Evolutionary conservation across 2,113 vertebrate species (phyloP).

Genomic region (Salvator merianae): DNA sequence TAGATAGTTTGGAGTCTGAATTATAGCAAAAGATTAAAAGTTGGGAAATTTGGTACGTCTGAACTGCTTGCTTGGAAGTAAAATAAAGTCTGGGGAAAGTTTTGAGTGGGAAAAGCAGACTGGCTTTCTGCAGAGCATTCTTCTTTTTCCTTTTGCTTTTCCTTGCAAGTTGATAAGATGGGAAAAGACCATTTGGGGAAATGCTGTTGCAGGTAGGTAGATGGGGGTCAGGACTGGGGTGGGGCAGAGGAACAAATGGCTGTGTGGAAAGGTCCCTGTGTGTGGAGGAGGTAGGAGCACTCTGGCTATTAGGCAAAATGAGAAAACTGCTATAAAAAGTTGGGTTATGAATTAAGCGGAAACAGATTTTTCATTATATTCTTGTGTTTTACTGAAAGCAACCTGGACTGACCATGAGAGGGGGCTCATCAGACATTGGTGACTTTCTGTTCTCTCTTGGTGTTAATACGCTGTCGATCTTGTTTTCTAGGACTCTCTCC

Average conservation of each 20-base stretch:
- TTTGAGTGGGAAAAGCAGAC: not conserved
- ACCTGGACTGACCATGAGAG: not conserved
- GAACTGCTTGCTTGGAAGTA: not conserved
- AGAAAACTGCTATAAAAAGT: too few species aligned
- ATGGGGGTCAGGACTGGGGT: not conserved
- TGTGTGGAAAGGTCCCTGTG: not conserved
- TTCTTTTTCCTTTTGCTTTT: not conserved
- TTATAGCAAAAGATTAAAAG: not conserved
- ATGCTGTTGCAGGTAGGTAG: not conserved
- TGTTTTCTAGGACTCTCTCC: conserved; percentile 83
- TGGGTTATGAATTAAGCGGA: not conserved
- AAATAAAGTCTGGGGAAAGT: not conserved
- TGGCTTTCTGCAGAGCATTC: not conserved
- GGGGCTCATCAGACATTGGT: not conserved
- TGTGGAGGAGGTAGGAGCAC: not conserved
- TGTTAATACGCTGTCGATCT: not conserved
- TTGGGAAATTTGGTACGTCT: not conserved
- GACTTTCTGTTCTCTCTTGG: not conserved
- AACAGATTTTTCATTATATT: not conserved
- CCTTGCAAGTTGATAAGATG: not conserved
- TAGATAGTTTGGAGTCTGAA: not conserved
- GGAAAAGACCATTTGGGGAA: not conserved
- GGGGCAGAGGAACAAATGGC: not conserved
- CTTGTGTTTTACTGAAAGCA: not conserved
- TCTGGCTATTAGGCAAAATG: too few species aligned